Evolutionary conservation across 2,113 vertebrate genomes (phyloP).

Genomic region (Carassius auratus): DNA sequence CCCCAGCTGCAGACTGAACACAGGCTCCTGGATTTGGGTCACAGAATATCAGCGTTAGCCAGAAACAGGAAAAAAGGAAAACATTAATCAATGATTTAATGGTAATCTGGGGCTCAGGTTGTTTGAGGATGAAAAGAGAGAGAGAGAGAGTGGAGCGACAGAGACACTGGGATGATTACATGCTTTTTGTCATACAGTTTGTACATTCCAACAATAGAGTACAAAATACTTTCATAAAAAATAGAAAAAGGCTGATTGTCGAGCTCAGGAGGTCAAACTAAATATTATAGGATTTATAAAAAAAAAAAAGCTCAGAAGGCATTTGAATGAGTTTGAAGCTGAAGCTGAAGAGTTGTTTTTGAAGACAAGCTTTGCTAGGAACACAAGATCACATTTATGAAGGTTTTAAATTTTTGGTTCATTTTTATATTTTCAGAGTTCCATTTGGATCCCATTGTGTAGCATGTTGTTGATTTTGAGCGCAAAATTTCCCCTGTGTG

Average conservation of each 20-base stretch:
- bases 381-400: background rate
- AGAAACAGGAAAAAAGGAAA: constrained; percentile 21
- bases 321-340: constrained; percentile 47
- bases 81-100: constrained; percentile 48
- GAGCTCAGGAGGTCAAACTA: background rate
- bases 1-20: constrained; percentile 16
- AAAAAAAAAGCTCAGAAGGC: constrained; percentile 31
- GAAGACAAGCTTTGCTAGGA: background rate
- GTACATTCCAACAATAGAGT: background rate
- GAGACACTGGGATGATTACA: constrained; percentile 17
- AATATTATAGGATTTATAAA: background rate
- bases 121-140: constrained; percentile 14
- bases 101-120: constrained; percentile 44
- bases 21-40: constrained; percentile 45
- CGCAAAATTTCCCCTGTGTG: background rate
- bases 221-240: background rate
- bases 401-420: background rate
- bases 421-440: background rate
- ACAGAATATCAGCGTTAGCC: background rate
- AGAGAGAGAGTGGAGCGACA: background rate
- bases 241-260: background rate
- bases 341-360: background rate
- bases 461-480: background rate
- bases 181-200: constrained; percentile 28
- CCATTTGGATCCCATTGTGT: too few relatives aligned